These are phyloP conservation scores for Ailurus styani DNA, from an alignment of 2,113 vertebrate genomes.

Conservation along the genomic window DNA sequence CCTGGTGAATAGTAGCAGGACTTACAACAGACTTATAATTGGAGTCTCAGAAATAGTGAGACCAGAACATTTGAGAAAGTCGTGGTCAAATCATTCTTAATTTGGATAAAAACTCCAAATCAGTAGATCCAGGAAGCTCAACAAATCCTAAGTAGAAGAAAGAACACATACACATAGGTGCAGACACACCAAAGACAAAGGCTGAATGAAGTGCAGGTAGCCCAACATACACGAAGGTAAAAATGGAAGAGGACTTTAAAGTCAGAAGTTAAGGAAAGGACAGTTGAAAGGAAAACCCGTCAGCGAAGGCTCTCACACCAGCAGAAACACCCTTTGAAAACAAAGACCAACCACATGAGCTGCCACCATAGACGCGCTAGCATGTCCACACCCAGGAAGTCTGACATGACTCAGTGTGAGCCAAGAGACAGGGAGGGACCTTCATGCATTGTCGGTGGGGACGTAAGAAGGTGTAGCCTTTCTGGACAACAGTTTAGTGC, in stretches of 20 bases:
- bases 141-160: neutral
- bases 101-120: neutral
- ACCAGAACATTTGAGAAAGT: neutral
- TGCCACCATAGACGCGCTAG: fast-evolving
- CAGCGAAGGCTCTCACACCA: fast-evolving
- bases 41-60: neutral
- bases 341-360: fast-evolving
- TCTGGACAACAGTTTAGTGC: neutral
- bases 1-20: fast-evolving
- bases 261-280: fast-evolving
- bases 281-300: fast-evolving
- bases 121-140: neutral
- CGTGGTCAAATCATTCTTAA: neutral
- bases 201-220: too few species aligned
- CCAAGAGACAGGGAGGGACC: fast-evolving
- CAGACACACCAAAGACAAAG: fast-evolving
- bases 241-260: fast-evolving
- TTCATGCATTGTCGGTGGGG: fast-evolving
- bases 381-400: fast-evolving
- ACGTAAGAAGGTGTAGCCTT: fast-evolving
- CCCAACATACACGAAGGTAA: fast-evolving
- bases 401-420: fast-evolving
- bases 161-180: fast-evolving
- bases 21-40: fast-evolving
- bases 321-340: neutral